Percentiles rank a stretch among this genome's conserved stretches.
These are phyloP conservation scores for Parotia lawesii DNA, from an alignment of 2,113 vertebrate genomes.

Conservation along the genomic window DNA sequence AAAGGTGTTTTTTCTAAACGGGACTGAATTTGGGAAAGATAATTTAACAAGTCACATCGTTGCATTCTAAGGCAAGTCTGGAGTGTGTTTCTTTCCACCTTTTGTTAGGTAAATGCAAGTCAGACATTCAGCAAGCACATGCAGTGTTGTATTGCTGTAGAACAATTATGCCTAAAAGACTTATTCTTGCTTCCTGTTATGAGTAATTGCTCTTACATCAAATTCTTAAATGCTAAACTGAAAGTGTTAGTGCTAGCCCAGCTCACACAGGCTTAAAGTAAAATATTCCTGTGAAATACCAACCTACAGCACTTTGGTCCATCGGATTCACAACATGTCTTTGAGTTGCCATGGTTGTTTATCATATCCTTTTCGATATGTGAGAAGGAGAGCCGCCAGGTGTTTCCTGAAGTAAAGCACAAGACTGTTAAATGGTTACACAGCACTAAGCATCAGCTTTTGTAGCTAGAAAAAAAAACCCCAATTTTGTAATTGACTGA, in stretches of 20 bases:
- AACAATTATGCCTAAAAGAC: not conserved
- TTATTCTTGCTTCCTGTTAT: not conserved
- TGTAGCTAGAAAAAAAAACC: not conserved
- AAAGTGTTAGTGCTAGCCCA: not conserved
- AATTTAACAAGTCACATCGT: not conserved
- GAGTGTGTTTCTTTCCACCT: not conserved
- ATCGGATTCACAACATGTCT: conserved; percentile 78
- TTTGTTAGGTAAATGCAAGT: not conserved
- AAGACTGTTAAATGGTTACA: not conserved
- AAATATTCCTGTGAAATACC: not conserved
- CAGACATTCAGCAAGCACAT: accelerated
- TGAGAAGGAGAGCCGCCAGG: conserved; percentile 87
- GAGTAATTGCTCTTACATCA: not conserved
- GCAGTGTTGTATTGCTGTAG: not conserved
- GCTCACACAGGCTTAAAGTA: not conserved
- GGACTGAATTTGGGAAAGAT: not conserved
- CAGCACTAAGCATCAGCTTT: not conserved
- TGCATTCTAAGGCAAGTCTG: not conserved
- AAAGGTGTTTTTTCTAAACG: not conserved
- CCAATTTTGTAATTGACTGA: not conserved
- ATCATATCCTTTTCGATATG: conserved; percentile 82
- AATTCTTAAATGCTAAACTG: not conserved
- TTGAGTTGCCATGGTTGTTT: conserved; percentile 72
- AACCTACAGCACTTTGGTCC: conserved; percentile 82
- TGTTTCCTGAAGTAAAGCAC: conserved; percentile 67